Percentiles rank a stretch among this genome's conserved stretches.
Evolutionary conservation across 2,888 invertebrate genomes (phyloP).

Genomic region (Cistogaster globosa): DNA sequence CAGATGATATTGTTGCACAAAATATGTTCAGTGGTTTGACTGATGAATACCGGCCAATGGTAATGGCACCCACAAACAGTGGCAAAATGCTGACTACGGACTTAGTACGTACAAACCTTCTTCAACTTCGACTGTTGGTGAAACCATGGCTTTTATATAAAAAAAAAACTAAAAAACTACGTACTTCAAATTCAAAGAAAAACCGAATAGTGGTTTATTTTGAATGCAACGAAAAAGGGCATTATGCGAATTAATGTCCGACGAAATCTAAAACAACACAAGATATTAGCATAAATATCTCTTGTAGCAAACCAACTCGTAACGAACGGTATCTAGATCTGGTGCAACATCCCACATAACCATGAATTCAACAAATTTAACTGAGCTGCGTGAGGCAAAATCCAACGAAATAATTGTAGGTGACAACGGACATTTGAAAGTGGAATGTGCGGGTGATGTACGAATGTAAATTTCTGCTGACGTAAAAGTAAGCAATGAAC

Average conservation of each 20-base stretch:
- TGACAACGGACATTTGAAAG: slow-evolving; percentile 23
- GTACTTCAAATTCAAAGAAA: background rate
- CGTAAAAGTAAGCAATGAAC: no score
- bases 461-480: no score
- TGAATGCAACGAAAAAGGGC: no score
- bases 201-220: background rate
- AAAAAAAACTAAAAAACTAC: background rate
- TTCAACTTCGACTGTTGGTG: background rate
- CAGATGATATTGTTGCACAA: background rate
- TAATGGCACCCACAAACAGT: background rate
- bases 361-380: no score
- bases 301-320: background rate
- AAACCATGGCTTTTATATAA: background rate
- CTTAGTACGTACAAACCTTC: background rate
- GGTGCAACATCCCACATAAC: no score
- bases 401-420: no score
- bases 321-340: background rate
- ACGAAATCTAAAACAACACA: background rate
- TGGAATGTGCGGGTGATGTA: slow-evolving; percentile 26
- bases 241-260: background rate
- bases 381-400: no score
- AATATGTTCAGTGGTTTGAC: background rate
- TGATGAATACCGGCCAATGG: no score
- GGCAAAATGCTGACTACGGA: background rate
- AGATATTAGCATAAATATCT: background rate